Percentiles rank a stretch among this genome's conserved stretches.
These are phyloP conservation scores for Nomada hirtipes DNA, from an alignment of 2,888 invertebrate genomes.

Conservation along the genomic window DNA sequence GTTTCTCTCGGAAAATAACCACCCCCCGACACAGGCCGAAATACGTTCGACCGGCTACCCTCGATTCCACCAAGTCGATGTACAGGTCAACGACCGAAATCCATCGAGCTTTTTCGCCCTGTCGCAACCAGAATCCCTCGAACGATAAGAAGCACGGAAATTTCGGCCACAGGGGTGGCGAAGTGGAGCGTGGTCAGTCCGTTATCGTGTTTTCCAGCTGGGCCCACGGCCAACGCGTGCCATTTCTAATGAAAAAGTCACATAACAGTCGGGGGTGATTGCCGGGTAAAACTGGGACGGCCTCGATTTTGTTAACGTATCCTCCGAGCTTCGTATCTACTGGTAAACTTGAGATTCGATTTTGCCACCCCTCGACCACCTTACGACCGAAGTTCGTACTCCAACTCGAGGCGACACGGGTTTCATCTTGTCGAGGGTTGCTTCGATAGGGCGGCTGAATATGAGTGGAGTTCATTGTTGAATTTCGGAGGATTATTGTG, in stretches of 20 bases:
- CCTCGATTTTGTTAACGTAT: conserved; percentile 28
- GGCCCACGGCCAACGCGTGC: conserved; percentile 35
- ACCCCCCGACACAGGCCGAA: background rate
- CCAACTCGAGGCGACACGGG: background rate
- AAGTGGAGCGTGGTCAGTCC: conserved; percentile 22
- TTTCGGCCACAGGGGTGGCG: background rate
- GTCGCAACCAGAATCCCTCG: conserved; percentile 8
- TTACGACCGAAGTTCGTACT: background rate
- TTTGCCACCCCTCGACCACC: background rate
- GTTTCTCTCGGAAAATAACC: no score
- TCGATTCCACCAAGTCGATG: background rate
- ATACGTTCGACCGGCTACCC: background rate
- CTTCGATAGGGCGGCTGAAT: background rate
- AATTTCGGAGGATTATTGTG: background rate
- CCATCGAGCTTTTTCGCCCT: conserved; percentile 14
- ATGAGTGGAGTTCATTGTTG: conserved; percentile 2
- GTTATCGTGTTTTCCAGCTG: conserved; percentile 51
- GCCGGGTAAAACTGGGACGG: conserved; percentile 11
- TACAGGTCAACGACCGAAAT: background rate
- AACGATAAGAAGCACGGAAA: conserved; percentile 27
- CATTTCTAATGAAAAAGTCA: conserved; percentile 36
- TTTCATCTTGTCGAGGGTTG: background rate
- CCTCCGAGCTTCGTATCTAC: background rate
- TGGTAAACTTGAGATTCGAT: background rate
- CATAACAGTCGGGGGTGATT: conserved; percentile 16